Percentiles rank a stretch among this genome's conserved stretches.
These are phyloP conservation scores for Threskiornis aethiopicus DNA, from an alignment of 2,797 vertebrate genomes.

Conservation along the genomic window DNA sequence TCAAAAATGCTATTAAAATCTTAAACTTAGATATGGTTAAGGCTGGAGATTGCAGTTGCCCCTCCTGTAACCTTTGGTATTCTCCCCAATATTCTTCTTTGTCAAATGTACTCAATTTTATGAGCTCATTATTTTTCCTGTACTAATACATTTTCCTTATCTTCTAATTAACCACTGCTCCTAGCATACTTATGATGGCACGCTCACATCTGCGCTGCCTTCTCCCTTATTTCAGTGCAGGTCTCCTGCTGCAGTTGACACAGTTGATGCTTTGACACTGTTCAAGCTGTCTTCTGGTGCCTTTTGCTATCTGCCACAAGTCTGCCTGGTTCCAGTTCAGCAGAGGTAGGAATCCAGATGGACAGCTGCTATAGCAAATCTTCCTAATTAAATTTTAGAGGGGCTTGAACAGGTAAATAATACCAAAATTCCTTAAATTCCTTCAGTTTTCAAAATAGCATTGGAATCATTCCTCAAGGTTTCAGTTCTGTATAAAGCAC, in stretches of 20 bases:
- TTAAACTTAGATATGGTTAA: neutral
- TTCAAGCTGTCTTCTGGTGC: neutral
- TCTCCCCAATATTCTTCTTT: neutral
- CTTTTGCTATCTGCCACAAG: neutral
- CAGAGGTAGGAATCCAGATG: neutral
- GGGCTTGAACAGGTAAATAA: neutral
- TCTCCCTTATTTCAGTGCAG: neutral
- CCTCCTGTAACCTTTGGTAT: conserved; percentile 34
- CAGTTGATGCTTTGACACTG: neutral
- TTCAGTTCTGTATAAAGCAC: neutral
- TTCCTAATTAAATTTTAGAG: neutral
- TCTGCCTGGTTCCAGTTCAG: neutral
- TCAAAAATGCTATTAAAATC: conserved; percentile 14
- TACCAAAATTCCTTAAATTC: neutral
- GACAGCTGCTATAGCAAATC: neutral
- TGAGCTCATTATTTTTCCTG: conserved; percentile 60
- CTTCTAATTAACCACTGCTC: conserved; percentile 58
- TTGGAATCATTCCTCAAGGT: neutral
- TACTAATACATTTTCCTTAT: conserved; percentile 50
- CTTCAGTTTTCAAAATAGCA: neutral
- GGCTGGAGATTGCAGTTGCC: conserved; percentile 19
- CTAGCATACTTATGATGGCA: conserved; percentile 6
- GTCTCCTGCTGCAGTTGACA: neutral
- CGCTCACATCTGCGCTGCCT: neutral
- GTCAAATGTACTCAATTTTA: conserved; percentile 28